Evolutionary conservation across 2,888 invertebrate species (phyloP).

Genomic region (Pristionchus exspectatus): DNA sequence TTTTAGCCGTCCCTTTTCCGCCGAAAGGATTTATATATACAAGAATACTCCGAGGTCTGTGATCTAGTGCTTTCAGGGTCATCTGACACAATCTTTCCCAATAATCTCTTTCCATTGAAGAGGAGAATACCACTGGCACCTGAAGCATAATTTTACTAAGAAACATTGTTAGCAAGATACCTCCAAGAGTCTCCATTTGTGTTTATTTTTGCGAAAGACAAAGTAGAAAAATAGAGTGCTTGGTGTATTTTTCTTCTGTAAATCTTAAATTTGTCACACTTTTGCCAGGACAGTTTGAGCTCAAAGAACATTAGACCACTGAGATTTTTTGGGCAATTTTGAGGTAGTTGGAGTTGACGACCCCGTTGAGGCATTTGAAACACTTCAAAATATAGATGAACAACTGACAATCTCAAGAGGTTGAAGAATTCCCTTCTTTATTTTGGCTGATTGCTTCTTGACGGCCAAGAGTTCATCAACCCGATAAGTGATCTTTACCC

Average conservation of each 20-base stretch:
- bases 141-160: conserved; percentile 41
- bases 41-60: conserved; percentile 86
- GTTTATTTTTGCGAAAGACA: conserved; percentile 73
- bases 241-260: conserved; percentile 39
- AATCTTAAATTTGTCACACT: neutral
- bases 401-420: neutral
- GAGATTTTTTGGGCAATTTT: too few relatives aligned
- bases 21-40: conserved; percentile 91
- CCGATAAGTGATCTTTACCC: conserved; percentile 66
- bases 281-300: too few relatives aligned
- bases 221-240: conserved; percentile 75
- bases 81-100: conserved; percentile 65
- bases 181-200: conserved; percentile 74
- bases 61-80: conserved; percentile 62
- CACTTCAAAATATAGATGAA: too few relatives aligned
- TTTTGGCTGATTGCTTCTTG: conserved; percentile 60
- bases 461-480: conserved; percentile 69
- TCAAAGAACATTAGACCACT: too few relatives aligned
- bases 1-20: conserved; percentile 86
- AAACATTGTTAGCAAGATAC: conserved; percentile 39
- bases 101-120: conserved; percentile 65
- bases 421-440: conserved; percentile 63
- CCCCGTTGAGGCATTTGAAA: too few relatives aligned
- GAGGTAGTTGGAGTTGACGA: too few relatives aligned
- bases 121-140: conserved; percentile 66